Percentiles rank a stretch among this genome's conserved stretches.
phyloP scores from a whole-genome alignment of 2,113 vertebrate species.

The Zosterops japonicus region DNA sequence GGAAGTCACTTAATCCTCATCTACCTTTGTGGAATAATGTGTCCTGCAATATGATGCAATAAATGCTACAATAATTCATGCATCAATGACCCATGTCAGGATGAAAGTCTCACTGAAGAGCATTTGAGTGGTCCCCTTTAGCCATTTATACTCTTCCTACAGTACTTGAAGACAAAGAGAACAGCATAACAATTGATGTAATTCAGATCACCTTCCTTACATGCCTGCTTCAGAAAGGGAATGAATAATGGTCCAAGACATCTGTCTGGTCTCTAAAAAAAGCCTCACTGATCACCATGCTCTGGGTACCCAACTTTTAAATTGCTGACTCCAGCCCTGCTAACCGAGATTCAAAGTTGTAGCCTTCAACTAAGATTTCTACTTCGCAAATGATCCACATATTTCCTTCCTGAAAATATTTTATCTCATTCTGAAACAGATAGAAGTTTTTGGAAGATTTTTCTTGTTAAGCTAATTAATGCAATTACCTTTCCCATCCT shows the following conservation, averaged over 20 bases:
- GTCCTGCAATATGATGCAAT: neutral
- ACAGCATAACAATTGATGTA: neutral
- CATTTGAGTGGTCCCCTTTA: neutral
- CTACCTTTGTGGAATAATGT: neutral
- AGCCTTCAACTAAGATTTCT: neutral
- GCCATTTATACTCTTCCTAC: neutral
- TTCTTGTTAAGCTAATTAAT: neutral
- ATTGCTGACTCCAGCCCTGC: neutral
- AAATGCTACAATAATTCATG: neutral
- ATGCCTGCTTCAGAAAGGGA: neutral
- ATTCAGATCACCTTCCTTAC: neutral
- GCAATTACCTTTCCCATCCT: neutral
- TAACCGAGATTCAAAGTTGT: neutral
- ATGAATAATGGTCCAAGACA: neutral
- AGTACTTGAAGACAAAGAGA: neutral
- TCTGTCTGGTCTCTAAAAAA: neutral
- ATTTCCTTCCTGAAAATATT: neutral
- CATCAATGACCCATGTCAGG: neutral
- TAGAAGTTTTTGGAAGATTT: neutral
- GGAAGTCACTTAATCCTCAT: neutral
- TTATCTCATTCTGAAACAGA: neutral
- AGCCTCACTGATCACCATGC: neutral
- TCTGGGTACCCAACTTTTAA: neutral
- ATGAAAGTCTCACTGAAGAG: neutral
- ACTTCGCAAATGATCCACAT: neutral